phyloP scores from a whole-genome alignment of 2,113 vertebrate genomes.

The Erpornis zantholeuca region DNA sequence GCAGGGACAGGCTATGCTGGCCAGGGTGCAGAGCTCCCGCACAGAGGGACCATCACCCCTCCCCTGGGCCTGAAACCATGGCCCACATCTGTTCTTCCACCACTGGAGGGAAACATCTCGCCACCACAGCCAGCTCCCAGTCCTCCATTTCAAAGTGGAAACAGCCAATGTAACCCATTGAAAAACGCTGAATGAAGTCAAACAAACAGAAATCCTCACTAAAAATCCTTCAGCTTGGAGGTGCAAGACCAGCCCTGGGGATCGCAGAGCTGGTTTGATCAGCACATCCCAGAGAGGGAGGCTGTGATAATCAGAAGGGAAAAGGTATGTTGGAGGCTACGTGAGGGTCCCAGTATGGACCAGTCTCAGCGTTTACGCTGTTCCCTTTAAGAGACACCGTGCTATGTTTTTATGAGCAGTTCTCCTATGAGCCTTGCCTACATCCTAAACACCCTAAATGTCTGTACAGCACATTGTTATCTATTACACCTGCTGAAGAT shows the following conservation, averaged over 20 bases:
- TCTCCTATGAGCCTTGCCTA: conserved; percentile 24
- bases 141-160: neutral
- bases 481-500: neutral
- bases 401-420: conserved; percentile 4
- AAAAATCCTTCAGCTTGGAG: neutral
- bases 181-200: neutral
- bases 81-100: neutral
- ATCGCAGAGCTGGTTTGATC: neutral
- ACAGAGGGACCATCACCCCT: neutral
- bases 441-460: neutral
- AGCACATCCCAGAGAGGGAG: neutral
- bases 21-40: neutral
- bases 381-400: neutral
- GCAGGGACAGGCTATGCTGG: neutral
- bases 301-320: neutral
- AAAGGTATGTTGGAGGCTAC: neutral
- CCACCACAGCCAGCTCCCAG: neutral
- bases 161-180: neutral
- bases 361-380: neutral
- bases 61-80: neutral
- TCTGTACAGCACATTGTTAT: conserved; percentile 37
- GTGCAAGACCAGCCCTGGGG: neutral
- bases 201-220: neutral
- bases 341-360: neutral
- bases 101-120: conserved; percentile 52